Evolutionary conservation across 2,113 vertebrate genomes (phyloP), one percentile per base, ranked within the genome.

Genomic region (Callorhinus ursinus): DNA sequence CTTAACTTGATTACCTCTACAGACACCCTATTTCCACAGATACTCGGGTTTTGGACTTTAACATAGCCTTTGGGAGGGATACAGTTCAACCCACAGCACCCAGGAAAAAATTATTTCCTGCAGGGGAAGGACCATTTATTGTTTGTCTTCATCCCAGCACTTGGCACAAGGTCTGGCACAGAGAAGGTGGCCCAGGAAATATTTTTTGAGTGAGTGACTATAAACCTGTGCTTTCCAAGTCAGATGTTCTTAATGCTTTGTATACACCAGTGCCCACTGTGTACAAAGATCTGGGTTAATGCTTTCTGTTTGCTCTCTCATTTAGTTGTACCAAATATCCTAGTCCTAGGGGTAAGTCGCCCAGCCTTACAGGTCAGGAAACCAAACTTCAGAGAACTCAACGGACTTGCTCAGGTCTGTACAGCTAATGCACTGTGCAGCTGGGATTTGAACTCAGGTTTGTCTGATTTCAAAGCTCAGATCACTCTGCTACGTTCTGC

Each of bases 221-320:
- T 69, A 84, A 94, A 36, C 26, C 65, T 51, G 49, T 86, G 36
- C n/a, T 92, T 96, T 93, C n/a, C 53, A 83, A 83, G 90, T 93
- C 51, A 92, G 39, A 61, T 8, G 42, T 87, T 74, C 36, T 90
- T 15, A 79, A 91, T 79, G 39, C 65, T 90, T 93, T 53, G 2
- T 90, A 21, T 72, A 55, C 14, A 76, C 5, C 15, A 49, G 46
- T 22, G 18, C 51, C 39, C 21, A 36, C 24, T 49, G 3, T 69
- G 5, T 72, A 4, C 42, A 84, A 84, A 87, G 15, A 90, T 90
- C 69, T 94, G 24, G 49, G 14, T 10, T 82, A 53, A 61, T 85
- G 10, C 11, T 85, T 67, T 76, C 15, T 90, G n/a, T 83, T 80
- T 65, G 14, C 18, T 63, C 12, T 90, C 24, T 92, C 69, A 87